These are phyloP conservation scores for Rhabdornis inornatus DNA, from an alignment of 2,113 vertebrate species.

Conservation along the genomic window DNA sequence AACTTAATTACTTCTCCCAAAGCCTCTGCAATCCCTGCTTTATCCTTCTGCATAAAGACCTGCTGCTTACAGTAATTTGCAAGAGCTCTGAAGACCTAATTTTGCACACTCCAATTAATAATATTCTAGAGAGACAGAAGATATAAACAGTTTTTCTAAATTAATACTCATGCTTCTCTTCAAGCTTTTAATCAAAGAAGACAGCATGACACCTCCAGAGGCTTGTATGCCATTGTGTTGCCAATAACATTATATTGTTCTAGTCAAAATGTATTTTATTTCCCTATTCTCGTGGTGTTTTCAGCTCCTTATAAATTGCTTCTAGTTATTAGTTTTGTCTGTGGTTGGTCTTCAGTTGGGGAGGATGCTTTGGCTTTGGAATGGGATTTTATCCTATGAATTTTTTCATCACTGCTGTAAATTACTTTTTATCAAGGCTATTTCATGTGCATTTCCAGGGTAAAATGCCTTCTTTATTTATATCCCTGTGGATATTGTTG, in stretches of 20 bases:
- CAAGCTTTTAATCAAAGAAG: conserved; percentile 59
- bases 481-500: background rate
- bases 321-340: conserved; percentile 32
- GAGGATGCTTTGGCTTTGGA: background rate
- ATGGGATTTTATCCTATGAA: background rate
- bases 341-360: conserved; percentile 7
- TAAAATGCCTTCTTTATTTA: background rate
- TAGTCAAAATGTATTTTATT: background rate
- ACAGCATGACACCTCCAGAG: conserved; percentile 40
- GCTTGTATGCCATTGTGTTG: conserved; percentile 16
- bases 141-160: conserved; percentile 43
- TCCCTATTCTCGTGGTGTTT: background rate
- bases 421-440: background rate
- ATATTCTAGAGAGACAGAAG: conserved; percentile 19
- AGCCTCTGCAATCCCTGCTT: background rate
- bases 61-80: background rate
- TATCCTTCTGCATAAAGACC: background rate
- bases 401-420: background rate
- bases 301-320: background rate
- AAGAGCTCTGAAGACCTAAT: conserved; percentile 5
- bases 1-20: conserved; percentile 12
- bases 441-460: background rate
- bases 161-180: conserved; percentile 40
- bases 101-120: conserved; percentile 45
- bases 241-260: background rate